Evolutionary conservation across 2,888 invertebrate genomes (phyloP), one percentile per base, ranked within the genome.

Genomic region (Stenodema calcarata): DNA sequence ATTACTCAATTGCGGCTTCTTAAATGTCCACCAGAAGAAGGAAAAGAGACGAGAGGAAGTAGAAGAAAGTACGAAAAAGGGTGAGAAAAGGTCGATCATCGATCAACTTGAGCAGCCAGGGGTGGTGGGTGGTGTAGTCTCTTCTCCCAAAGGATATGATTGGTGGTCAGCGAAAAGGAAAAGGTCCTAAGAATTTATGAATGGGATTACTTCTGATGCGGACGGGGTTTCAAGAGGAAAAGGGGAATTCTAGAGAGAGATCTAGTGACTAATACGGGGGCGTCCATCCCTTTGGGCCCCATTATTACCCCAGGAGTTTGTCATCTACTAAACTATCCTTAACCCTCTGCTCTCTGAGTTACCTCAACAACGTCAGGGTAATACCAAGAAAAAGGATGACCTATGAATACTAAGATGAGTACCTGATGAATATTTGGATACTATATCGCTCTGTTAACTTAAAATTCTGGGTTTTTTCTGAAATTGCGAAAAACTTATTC

Each of bases 111-210:
- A 14, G 73, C 30, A 16, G 18, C 35, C n/a, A 16, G 54, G 54
- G n/a, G 3, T 73, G 14, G 30, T n/a, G 73, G 73, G 73, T 4
- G 73, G 11, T 16, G 54, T 16, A 18, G 54, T 54, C 11, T 11
- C 4, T 27, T 23, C 79, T 27, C 47, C 27, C 44, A 18, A 30
- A 80, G n/a, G 54, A 30, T 54, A 80, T 80, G 80, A 80, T 80
- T 80, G 50, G 80, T 80, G 80, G 80, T 80, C 80, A 80, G 54
- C 54, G 54, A 54, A 35, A 35, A 30, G 80, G 80, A 80, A 78
- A 80, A 54, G 80, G n/a, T n/a, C 28, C 50, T 23, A 80, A 54
- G 80, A 54, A 80, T 80, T 80, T 80, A 80, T 80, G 80, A 80
- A 80, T 44, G 54, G 50, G 54, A 78, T 78, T 78, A 78, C 76